Percentiles rank a stretch among this genome's conserved stretches.
Evolutionary conservation across 2,113 vertebrate species (phyloP).

Genomic region (Andinoacara biseriatus): DNA sequence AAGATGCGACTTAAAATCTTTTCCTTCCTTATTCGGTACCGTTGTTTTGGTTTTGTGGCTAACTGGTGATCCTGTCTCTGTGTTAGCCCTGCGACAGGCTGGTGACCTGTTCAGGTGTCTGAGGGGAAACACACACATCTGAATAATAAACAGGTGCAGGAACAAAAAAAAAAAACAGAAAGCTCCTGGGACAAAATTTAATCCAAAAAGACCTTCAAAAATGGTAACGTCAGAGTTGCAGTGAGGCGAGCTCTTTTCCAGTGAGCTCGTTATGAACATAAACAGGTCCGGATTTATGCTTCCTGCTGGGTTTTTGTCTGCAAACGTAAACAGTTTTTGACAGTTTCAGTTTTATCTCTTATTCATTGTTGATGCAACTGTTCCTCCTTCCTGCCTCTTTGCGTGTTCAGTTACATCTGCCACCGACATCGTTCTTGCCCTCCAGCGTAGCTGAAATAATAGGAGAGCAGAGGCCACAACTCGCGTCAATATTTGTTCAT

Average conservation of each 20-base stretch:
- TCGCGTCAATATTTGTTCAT: constrained; percentile 61
- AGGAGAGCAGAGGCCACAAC: constrained; percentile 10
- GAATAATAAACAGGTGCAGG: no score
- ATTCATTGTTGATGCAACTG: constrained; percentile 1
- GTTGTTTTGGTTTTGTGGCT: rapidly evolving
- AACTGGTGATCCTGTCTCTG: no score
- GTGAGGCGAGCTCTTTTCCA: not conserved
- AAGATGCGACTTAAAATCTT: rapidly evolving
- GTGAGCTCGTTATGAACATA: not conserved
- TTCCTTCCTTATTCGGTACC: not conserved
- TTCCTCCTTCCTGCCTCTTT: constrained; percentile 13
- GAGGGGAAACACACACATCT: no score
- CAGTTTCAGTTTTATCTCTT: not conserved
- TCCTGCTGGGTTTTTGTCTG: not conserved
- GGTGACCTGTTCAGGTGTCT: no score
- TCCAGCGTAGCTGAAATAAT: constrained; percentile 31
- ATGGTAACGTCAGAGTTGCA: rapidly evolving
- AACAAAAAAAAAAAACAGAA: no score
- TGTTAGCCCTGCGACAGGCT: no score
- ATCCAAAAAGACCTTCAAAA: no score
- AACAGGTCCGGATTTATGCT: not conserved
- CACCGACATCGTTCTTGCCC: constrained; percentile 14
- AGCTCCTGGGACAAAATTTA: no score
- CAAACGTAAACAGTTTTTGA: not conserved
- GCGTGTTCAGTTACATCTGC: constrained; percentile 62